phyloP scores from a whole-genome alignment of 64 coral and sea anemone genomes.

The Pachyseris speciosa region DNA sequence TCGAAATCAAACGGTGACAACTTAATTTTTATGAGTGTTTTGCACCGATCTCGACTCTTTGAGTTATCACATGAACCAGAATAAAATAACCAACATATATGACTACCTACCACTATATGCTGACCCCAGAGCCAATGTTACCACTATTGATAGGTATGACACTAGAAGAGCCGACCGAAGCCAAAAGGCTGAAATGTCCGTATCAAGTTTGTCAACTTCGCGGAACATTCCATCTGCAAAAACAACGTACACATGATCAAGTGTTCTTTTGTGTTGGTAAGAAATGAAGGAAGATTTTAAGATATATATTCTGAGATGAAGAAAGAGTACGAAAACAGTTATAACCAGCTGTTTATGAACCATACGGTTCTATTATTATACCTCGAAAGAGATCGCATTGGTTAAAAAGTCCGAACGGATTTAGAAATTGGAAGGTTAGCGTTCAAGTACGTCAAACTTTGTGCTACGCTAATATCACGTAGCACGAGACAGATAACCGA shows the following conservation, averaged over 20 bases:
- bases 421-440: too few species aligned
- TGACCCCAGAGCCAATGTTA: neutral
- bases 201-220: slow-evolving; percentile 8
- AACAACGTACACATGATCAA: neutral
- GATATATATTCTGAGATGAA: neutral
- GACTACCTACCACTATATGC: neutral
- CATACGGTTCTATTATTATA: too few species aligned
- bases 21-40: too few species aligned
- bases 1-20: too few species aligned
- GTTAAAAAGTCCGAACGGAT: too few species aligned
- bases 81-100: neutral
- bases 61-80: neutral
- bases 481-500: too few species aligned
- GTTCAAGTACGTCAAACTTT: too few species aligned
- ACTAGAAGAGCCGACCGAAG: neutral
- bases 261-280: neutral
- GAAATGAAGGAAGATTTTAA: neutral
- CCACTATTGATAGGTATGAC: neutral
- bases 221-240: slow-evolving; percentile 39
- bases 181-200: neutral
- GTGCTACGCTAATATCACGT: too few species aligned
- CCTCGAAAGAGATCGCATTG: too few species aligned
- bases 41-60: too few species aligned
- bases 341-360: too few species aligned
- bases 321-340: neutral